Evolutionary conservation across 2,797 vertebrate species (phyloP).

Genomic region (Prunella strophiata): DNA sequence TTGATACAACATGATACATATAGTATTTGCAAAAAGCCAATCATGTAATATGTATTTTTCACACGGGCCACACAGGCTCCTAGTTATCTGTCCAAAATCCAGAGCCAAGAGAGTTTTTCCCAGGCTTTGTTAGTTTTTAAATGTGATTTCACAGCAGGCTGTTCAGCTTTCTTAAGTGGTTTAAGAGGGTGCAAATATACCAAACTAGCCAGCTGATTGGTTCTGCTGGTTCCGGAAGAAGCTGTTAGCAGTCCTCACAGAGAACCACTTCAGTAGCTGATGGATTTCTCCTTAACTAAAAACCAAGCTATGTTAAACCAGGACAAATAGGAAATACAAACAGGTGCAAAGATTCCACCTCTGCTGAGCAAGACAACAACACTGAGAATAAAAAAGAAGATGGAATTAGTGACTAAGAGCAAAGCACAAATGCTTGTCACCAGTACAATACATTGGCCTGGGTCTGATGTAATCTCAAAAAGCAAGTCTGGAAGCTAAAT

Average conservation of each 20-base stretch:
- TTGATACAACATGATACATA: too few relatives aligned
- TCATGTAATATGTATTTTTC: too few relatives aligned
- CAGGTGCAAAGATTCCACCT: not conserved
- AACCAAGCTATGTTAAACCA: not conserved
- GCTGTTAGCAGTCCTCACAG: not conserved
- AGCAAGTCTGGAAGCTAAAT: not conserved
- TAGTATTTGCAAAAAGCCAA: too few relatives aligned
- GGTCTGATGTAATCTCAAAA: slow-evolving; percentile 7
- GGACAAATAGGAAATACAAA: not conserved
- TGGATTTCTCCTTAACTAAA: not conserved
- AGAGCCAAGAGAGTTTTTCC: not conserved
- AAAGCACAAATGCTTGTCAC: not conserved
- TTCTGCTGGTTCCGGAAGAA: not conserved
- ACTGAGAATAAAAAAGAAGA: not conserved
- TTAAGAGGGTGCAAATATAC: not conserved
- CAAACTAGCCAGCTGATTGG: not conserved
- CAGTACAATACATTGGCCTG: not conserved
- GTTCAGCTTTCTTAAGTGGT: not conserved
- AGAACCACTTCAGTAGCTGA: not conserved
- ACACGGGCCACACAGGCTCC: too few relatives aligned
- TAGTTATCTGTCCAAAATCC: not conserved
- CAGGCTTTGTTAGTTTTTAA: not conserved
- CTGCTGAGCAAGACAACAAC: not conserved
- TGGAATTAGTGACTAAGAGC: not conserved
- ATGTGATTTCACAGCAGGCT: not conserved